Evolutionary conservation across 1,140 invertebrate species (phyloP).

Genomic region (Papilio aristodemus): DNA sequence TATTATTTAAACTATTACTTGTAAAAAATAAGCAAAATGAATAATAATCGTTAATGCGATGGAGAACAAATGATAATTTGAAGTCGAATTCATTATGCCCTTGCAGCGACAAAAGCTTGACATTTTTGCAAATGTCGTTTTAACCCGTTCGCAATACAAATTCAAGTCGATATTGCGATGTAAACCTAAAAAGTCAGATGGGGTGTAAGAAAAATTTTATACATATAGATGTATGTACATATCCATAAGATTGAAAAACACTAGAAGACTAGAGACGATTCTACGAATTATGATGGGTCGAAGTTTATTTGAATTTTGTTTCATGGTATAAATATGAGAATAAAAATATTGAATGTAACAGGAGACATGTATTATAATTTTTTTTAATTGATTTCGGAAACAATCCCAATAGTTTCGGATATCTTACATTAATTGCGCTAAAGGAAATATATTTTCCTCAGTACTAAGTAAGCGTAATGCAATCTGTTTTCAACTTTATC

Average conservation of each 20-base stretch:
- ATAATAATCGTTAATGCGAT: background rate
- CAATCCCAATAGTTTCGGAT: background rate
- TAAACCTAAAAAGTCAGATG: background rate
- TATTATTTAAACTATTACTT: background rate
- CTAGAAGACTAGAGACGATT: too few species aligned
- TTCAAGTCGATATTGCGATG: background rate
- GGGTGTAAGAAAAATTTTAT: too few species aligned
- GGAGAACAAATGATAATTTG: background rate
- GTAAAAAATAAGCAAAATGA: background rate
- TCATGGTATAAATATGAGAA: too few species aligned
- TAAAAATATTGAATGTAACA: too few species aligned
- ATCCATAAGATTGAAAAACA: too few species aligned
- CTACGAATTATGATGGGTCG: too few species aligned
- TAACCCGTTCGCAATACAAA: slow-evolving; percentile 3
- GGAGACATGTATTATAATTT: too few species aligned
- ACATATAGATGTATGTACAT: too few species aligned
- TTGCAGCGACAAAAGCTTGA: background rate
- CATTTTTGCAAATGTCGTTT: slow-evolving; percentile 11
- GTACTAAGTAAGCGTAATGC: slow-evolving; percentile 14
- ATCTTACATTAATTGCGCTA: slow-evolving; percentile 5
- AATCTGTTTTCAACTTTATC: slow-evolving; percentile 26
- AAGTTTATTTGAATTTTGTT: too few species aligned
- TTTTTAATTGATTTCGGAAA: background rate
- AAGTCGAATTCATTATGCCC: slow-evolving; percentile 11
- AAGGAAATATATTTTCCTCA: background rate